Evolutionary conservation across 2,797 vertebrate species (phyloP).

Genomic region (Lagorchestes hirsutus): DNA sequence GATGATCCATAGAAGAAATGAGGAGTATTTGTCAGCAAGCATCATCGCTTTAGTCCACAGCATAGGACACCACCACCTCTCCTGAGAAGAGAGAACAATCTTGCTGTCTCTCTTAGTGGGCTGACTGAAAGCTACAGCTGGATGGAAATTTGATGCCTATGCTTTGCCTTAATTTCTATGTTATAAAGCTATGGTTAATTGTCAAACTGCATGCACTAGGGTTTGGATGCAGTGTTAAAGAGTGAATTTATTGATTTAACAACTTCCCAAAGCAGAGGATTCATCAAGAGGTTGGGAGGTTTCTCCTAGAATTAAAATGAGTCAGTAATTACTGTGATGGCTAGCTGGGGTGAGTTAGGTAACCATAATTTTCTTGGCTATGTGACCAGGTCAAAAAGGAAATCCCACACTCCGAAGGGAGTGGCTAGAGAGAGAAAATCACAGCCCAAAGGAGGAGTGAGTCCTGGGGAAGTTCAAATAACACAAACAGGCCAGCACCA

Average conservation of each 20-base stretch:
- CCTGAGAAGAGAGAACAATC: neutral
- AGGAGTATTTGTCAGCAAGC: neutral
- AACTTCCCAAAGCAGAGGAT: neutral
- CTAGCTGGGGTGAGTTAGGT: neutral
- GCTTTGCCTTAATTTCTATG: neutral
- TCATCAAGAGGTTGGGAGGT: neutral
- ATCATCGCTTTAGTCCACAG: neutral
- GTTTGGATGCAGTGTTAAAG: neutral
- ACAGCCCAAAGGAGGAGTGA: neutral
- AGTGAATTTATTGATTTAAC: neutral
- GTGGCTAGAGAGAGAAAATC: neutral
- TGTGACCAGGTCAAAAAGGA: neutral
- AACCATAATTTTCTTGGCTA: neutral
- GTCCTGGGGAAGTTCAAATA: neutral
- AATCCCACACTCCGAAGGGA: neutral
- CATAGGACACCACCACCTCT: neutral
- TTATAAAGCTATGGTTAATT: neutral
- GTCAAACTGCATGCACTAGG: neutral
- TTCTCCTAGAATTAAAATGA: neutral
- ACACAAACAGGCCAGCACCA: neutral
- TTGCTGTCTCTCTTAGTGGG: neutral
- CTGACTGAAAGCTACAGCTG: neutral
- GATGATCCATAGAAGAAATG: neutral
- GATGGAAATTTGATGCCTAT: neutral
- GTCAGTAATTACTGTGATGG: neutral